Evolutionary conservation across 1,140 invertebrate species (phyloP), one percentile per base, ranked within the genome.

Genomic region (Drosophila pseudoananassae): DNA sequence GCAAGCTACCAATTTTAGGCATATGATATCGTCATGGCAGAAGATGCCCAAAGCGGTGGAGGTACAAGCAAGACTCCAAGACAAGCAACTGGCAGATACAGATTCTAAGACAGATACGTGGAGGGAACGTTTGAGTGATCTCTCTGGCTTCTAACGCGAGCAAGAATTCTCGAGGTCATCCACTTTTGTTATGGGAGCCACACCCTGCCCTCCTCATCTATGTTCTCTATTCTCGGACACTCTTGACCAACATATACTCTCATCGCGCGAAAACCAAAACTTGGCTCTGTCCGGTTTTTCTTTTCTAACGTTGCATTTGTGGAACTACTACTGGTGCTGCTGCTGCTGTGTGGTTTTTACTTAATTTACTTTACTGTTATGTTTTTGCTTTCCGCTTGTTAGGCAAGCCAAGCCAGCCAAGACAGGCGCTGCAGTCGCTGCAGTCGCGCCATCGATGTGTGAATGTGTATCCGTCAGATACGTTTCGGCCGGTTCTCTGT

Each of bases 361-460:
- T 84, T 85, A 85, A 81, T 85, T 85, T 84, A 81, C 77, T 84
- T 84, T 84, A 84, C 81, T 85, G 82, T 84, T 84, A 87, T 81
- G 82, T 87, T 85, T 80, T 87, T 76, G 64, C 82, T 80, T 84
- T 81, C 73, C 82, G 81, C 77, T 84, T 77, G 82, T 85, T 87
- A 70, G 68, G 77, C 82, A 80, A 81, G 80, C 61, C 56, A 61
- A 43, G 66, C 70, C 59, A 61, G 23, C 23, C 73, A 55, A 51
- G 63, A 52, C 50, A 53, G 46, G 54, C 66, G 47, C 45, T 50
- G 38, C 70, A 65, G 49, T 5, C 61, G 52, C 49, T 54, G 43
- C 76, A 65, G 49, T 57, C 59, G 61, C 64, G 9, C 46, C 58
- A 58, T 72, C 75, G 74, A 65, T 57, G 63, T 57, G 65, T 43